Conservation (phyloP, 2,113 vertebrate genomes). For the Turnix velox region DNA sequence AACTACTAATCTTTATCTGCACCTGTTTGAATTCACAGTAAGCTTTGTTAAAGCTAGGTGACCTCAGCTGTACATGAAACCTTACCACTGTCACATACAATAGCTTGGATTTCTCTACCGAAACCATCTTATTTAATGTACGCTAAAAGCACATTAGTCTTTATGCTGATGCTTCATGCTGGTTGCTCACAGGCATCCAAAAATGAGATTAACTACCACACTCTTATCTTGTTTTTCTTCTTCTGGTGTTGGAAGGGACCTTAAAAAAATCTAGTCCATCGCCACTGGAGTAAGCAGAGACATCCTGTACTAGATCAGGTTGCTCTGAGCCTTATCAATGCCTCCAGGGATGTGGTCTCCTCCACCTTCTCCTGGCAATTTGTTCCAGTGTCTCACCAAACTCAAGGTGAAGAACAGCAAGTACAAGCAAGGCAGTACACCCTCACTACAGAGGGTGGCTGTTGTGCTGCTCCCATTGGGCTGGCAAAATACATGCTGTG, state of each 20-base stretch:
- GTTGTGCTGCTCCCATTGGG: not conserved
- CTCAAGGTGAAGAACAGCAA: no score
- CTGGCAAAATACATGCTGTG: not conserved
- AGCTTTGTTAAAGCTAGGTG: not conserved
- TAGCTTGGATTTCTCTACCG: not conserved
- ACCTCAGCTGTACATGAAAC: not conserved
- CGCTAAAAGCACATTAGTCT: not conserved
- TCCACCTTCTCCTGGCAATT: no score
- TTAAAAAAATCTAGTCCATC: no score
- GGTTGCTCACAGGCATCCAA: not conserved
- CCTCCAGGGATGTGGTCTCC: no score
- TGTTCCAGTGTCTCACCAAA: no score
- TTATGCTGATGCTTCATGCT: not conserved
- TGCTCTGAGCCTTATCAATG: no score
- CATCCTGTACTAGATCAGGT: no score
- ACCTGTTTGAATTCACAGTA: not conserved
- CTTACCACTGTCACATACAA: not conserved
- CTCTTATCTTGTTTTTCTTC: not conserved
- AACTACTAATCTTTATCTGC: not conserved
- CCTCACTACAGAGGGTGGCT: not conserved
- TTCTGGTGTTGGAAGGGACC: no score
- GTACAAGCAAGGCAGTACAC: not conserved
- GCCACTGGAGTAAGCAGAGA: no score
- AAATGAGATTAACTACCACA: not conserved
- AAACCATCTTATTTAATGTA: fast-evolving